These are phyloP conservation scores for Apus apus DNA, from an alignment of 2,113 vertebrate genomes.

Conservation along the genomic window DNA sequence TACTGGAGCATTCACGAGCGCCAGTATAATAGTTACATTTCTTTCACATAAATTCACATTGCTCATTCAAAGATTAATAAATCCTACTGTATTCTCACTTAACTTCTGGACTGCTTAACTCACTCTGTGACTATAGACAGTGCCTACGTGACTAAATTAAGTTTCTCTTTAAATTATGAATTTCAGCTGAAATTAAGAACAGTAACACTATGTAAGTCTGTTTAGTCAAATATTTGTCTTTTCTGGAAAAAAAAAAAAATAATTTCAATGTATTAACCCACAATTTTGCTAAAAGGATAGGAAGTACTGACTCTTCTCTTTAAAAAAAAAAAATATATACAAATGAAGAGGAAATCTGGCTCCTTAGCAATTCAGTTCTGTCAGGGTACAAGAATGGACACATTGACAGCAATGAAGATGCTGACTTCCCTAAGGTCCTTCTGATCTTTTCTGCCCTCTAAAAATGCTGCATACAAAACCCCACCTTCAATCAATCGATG, in stretches of 20 bases:
- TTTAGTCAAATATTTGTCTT: neutral
- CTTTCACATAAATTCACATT: neutral
- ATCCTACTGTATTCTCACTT: neutral
- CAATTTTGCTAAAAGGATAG: neutral
- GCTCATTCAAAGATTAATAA: neutral
- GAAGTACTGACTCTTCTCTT: neutral
- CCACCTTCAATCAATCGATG: slow-evolving; percentile 19
- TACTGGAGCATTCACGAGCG: neutral
- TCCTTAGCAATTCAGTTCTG: slow-evolving; percentile 6
- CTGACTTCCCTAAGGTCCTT: slow-evolving; percentile 27
- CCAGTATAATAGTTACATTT: neutral
- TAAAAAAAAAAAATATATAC: neutral
- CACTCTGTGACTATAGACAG: neutral
- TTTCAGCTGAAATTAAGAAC: neutral
- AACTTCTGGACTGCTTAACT: neutral
- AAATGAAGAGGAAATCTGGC: neutral
- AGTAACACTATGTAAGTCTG: neutral
- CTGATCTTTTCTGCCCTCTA: slow-evolving; percentile 58
- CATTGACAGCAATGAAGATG: neutral
- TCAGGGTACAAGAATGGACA: neutral
- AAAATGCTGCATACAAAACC: slow-evolving; percentile 30
- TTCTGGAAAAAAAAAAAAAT: neutral
- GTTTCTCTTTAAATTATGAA: neutral
- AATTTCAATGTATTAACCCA: neutral
- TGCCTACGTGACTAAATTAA: neutral